Evolutionary conservation across 2,797 vertebrate genomes (phyloP).

Genomic region (Cuniculus paca): DNA sequence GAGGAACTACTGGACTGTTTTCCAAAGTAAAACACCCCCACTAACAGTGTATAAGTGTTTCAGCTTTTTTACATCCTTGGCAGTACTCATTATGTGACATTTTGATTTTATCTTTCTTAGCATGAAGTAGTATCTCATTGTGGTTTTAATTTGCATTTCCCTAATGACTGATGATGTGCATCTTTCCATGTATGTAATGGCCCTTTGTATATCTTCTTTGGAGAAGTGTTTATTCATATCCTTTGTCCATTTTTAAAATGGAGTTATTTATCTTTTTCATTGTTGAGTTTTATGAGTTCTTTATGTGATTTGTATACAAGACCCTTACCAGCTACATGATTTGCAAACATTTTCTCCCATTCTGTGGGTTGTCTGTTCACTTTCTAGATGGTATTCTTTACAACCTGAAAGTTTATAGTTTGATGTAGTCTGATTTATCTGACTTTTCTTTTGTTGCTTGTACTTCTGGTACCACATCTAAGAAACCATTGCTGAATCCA

Average conservation of each 20-base stretch:
- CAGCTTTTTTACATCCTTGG: neutral
- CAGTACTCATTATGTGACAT: slow-evolving; percentile 24
- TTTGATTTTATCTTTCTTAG: slow-evolving; percentile 51
- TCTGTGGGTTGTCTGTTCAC: neutral
- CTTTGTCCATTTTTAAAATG: slow-evolving; percentile 44
- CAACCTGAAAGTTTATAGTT: slow-evolving; percentile 33
- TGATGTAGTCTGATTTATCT: neutral
- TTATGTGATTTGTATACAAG: slow-evolving; percentile 21
- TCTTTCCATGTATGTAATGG: slow-evolving; percentile 58
- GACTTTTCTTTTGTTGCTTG: slow-evolving; percentile 25
- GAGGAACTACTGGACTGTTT: slow-evolving; percentile 47
- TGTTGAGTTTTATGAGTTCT: slow-evolving; percentile 29
- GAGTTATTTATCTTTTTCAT: neutral
- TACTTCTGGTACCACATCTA: slow-evolving; percentile 35
- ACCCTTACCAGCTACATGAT: slow-evolving; percentile 51
- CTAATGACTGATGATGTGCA: slow-evolving; percentile 51
- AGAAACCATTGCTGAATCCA: slow-evolving; percentile 46
- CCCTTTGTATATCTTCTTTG: slow-evolving; percentile 33
- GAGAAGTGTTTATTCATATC: slow-evolving; percentile 1
- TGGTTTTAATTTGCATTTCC: slow-evolving; percentile 65
- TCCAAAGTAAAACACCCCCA: slow-evolving; percentile 5
- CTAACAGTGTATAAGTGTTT: neutral
- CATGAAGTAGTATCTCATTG: slow-evolving; percentile 2
- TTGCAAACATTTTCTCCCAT: slow-evolving; percentile 23
- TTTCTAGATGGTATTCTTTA: slow-evolving; percentile 45